A percentile compares a stretch with the other conserved stretches of the same genome.
phyloP scores from a whole-genome alignment of 2,113 vertebrate species.

The Tauraco erythrolophus region DNA sequence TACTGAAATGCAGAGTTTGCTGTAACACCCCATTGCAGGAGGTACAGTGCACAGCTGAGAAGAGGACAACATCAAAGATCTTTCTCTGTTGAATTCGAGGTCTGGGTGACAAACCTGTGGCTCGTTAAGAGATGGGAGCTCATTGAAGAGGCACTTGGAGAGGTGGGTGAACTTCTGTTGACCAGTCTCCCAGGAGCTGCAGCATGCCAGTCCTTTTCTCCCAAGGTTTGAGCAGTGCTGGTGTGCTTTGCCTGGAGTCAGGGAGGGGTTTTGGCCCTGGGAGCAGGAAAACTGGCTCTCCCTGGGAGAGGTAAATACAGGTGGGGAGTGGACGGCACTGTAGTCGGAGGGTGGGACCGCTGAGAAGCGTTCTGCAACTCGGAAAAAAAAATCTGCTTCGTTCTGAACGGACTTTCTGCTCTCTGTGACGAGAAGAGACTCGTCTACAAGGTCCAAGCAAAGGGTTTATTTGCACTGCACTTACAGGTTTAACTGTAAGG shows the following conservation, averaged over 20 bases:
- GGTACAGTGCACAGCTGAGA: neutral
- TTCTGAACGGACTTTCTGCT: neutral
- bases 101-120: neutral
- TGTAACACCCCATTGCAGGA: no score
- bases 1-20: neutral
- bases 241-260: neutral
- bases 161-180: fast-evolving
- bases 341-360: neutral
- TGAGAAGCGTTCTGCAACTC: fast-evolving
- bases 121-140: neutral
- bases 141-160: neutral
- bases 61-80: fast-evolving
- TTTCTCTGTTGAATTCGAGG: neutral
- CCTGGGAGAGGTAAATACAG: neutral
- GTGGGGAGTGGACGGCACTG: fast-evolving
- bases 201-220: fast-evolving
- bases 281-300: neutral
- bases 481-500: no score
- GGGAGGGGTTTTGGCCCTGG: neutral
- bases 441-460: no score
- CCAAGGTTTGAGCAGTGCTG: neutral
- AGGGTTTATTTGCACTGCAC: no score
- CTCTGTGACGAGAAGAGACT: no score
- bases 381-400: neutral
- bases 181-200: fast-evolving